Evolutionary conservation across 2,113 vertebrate genomes (phyloP).

Genomic region (Forbesichthys agassizii): DNA sequence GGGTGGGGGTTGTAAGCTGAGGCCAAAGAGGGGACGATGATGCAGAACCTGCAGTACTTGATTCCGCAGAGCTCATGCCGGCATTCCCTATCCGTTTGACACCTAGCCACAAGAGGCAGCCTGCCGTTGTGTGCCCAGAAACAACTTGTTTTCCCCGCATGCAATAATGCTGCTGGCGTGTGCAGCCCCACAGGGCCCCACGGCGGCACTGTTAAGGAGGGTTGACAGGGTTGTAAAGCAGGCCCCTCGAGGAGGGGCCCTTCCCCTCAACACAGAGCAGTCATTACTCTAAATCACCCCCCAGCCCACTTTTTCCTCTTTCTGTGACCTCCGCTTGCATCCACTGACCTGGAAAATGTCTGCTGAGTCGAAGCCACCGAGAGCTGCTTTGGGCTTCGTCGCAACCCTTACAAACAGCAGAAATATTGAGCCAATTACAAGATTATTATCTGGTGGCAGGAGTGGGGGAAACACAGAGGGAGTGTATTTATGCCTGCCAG

Average conservation of each 20-base stretch:
- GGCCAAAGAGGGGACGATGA: constrained; percentile 9
- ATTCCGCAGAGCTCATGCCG: constrained; percentile 28
- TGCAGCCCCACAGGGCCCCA: constrained; percentile 28
- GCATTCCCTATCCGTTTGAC: constrained; percentile 29
- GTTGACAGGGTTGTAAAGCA: constrained; percentile 46
- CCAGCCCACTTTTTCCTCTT: constrained; percentile 16
- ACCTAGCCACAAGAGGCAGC: neutral
- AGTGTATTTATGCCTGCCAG: constrained; percentile 67
- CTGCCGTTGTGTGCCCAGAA: neutral
- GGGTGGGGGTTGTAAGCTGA: constrained; percentile 5
- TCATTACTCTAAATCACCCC: constrained; percentile 64
- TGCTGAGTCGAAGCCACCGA: constrained; percentile 47
- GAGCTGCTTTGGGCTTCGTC: constrained; percentile 39
- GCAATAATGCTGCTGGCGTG: neutral
- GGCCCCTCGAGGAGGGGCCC: constrained; percentile 38
- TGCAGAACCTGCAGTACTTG: neutral
- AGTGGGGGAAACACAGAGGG: constrained; percentile 55
- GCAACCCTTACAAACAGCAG: constrained; percentile 58
- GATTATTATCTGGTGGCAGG: constrained; percentile 73
- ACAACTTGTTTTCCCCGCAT: too few relatives aligned
- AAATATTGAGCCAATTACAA: constrained; percentile 82
- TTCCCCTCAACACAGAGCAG: constrained; percentile 41
- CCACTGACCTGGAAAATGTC: constrained; percentile 75
- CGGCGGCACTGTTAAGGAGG: constrained; percentile 20
- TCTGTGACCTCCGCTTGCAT: constrained; percentile 63